phyloP scores from a whole-genome alignment of 2,113 vertebrate genomes.

The Notarius lentiginosus region DNA sequence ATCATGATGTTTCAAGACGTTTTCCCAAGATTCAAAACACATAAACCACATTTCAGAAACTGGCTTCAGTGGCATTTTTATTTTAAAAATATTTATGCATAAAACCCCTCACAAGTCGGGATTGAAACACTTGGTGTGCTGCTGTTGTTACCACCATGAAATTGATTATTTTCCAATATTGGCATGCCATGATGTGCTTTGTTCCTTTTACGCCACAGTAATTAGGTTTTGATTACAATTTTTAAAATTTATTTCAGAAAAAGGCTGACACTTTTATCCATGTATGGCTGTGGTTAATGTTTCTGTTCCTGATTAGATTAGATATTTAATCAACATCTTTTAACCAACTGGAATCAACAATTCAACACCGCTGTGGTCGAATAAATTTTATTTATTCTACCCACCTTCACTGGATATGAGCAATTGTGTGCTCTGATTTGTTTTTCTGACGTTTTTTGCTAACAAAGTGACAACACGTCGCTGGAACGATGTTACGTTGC shows the following conservation, averaged over 20 bases:
- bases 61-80: neutral
- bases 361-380: neutral
- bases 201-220: neutral
- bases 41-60: neutral
- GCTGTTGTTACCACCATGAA: neutral
- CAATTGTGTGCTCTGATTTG: neutral
- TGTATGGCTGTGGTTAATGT: neutral
- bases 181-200: neutral
- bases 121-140: neutral
- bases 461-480: neutral
- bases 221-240: neutral
- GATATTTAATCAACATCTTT: neutral
- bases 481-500: neutral
- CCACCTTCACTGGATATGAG: too few species aligned
- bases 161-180: neutral
- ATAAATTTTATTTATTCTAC: neutral
- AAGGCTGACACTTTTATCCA: neutral
- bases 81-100: neutral
- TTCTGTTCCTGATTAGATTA: neutral
- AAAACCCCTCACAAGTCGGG: neutral
- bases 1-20: neutral
- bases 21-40: neutral
- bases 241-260: too few species aligned
- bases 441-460: neutral
- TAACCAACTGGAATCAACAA: neutral